Evolutionary conservation across 2,888 invertebrate species (phyloP).

Genomic region (Bhutanitis thaidina): DNA sequence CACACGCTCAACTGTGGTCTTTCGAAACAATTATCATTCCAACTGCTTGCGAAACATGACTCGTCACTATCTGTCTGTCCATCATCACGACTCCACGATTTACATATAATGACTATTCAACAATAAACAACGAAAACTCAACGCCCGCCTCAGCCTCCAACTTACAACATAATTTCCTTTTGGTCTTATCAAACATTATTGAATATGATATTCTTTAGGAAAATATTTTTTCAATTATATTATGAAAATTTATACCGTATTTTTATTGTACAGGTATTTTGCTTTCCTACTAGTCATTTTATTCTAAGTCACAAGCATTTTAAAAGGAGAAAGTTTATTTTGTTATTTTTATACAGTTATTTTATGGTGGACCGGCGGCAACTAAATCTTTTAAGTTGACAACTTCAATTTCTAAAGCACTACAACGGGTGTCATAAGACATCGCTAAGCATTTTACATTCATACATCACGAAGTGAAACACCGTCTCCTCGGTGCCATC

Average conservation of each 20-base stretch:
- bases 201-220: background rate
- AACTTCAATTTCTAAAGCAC: conserved; percentile 21
- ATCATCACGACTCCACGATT: conserved; percentile 77
- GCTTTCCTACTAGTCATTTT: too few species aligned
- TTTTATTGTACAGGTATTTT: too few species aligned
- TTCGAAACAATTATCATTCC: conserved; percentile 72
- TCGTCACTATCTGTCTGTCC: conserved; percentile 71
- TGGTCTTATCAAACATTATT: conserved; percentile 29
- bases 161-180: conserved; percentile 50
- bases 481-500: conserved; percentile 18
- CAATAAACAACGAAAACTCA: conserved; percentile 69
- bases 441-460: conserved; percentile 41
- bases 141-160: conserved; percentile 35
- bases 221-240: too few species aligned
- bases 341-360: too few species aligned
- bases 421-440: conserved; percentile 22
- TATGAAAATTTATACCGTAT: too few species aligned
- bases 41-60: conserved; percentile 72
- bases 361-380: too few species aligned
- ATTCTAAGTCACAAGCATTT: too few species aligned
- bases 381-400: background rate
- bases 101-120: conserved; percentile 78
- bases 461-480: conserved; percentile 21
- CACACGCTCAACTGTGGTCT: conserved; percentile 47
- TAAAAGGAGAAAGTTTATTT: too few species aligned